Percentiles rank a stretch among this genome's conserved stretches.
Evolutionary conservation across 2,888 invertebrate species (phyloP).

Genomic region (Pinctada fucata): DNA sequence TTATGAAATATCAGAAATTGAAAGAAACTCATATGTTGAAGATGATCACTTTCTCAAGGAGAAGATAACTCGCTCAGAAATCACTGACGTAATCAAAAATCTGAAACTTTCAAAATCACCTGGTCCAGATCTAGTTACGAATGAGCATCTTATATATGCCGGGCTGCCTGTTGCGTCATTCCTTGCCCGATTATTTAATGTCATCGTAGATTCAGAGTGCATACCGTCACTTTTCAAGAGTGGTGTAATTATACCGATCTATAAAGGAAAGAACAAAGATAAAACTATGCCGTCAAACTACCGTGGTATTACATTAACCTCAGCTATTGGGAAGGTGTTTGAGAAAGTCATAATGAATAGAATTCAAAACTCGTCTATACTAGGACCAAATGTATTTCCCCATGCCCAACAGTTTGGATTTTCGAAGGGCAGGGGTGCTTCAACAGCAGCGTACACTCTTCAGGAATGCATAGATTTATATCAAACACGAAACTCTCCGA

Average conservation of each 20-base stretch:
- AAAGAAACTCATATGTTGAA: not conserved
- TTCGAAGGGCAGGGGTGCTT: slow-evolving; percentile 2
- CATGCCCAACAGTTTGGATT: slow-evolving; percentile 15
- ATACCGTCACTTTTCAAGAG: slow-evolving; percentile 8
- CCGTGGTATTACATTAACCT: slow-evolving; percentile 27
- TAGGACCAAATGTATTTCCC: not conserved
- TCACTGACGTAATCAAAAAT: not conserved
- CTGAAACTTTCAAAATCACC: slow-evolving; percentile 16
- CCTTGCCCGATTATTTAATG: not conserved
- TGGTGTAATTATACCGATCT: slow-evolving; percentile 5
- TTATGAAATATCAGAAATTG: not conserved
- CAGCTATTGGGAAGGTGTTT: slow-evolving; percentile 5
- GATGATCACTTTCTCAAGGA: not conserved
- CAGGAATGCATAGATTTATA: slow-evolving; percentile 17
- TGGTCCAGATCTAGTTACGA: slow-evolving; percentile 11
- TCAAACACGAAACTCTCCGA: not conserved
- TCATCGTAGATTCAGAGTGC: not conserved
- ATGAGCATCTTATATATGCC: slow-evolving; percentile 13
- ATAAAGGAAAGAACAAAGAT: too few species aligned
- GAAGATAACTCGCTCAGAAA: not conserved
- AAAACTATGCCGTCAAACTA: slow-evolving; percentile 14
- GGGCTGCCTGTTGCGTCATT: not conserved
- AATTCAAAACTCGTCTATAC: not conserved
- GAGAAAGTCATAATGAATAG: not conserved
- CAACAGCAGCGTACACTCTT: not conserved